These are phyloP conservation scores for Diachasma alloeum DNA, from an alignment of 1,140 invertebrate genomes.

Conservation along the genomic window DNA sequence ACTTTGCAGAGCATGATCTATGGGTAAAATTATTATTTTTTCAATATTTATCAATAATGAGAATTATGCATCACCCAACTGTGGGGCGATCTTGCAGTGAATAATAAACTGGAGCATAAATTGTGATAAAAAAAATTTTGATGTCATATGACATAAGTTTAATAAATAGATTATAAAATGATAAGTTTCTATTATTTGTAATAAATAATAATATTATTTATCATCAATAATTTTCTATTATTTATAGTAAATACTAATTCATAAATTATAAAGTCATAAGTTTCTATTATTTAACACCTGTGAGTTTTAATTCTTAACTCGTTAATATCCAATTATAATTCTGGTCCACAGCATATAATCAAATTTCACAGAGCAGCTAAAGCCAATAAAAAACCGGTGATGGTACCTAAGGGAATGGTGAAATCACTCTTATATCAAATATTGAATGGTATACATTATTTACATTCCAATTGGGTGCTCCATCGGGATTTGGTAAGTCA, in stretches of 20 bases:
- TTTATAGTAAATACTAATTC: no score
- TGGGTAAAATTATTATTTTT: constrained; percentile 73
- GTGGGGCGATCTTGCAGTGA: no score
- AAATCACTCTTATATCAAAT: constrained; percentile 99
- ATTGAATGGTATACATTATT: constrained; percentile 98
- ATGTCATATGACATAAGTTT: no score
- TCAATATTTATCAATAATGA: no score
- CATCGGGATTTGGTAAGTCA: constrained; percentile 92
- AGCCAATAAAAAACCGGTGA: constrained; percentile 95
- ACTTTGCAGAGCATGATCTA: constrained; percentile 99
- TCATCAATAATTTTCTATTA: no score
- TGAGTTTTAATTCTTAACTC: not conserved
- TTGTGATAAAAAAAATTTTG: no score
- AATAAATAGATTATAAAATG: no score
- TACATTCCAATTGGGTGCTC: constrained; percentile 99
- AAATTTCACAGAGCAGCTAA: constrained; percentile 99
- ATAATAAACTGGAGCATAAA: no score
- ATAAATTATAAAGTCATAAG: no score
- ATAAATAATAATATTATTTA: no score
- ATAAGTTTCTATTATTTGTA: no score
- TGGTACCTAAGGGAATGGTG: constrained; percentile 97
- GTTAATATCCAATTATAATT: constrained; percentile 7
- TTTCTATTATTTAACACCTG: not conserved
- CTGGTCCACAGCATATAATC: constrained; percentile 86
- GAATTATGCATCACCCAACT: no score